A percentile compares a stretch with the other conserved stretches of the same genome.
These are phyloP conservation scores for Sebastes nivosus DNA, from an alignment of 2,797 vertebrate species.

Conservation along the genomic window DNA sequence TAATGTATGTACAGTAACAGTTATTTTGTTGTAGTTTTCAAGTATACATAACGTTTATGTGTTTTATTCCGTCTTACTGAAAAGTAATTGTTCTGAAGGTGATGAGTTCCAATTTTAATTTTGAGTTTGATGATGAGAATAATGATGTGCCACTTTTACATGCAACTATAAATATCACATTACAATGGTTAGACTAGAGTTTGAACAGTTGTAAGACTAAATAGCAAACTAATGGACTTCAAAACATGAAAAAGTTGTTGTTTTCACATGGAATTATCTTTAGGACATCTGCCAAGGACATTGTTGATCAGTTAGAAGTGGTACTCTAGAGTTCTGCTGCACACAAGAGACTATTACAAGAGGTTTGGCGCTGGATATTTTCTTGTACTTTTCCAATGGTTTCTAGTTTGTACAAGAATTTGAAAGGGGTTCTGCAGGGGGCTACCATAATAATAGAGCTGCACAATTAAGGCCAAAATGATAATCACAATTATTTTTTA, in stretches of 20 bases:
- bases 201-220: not conserved
- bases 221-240: not conserved
- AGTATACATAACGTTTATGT: not conserved
- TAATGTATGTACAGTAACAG: constrained; percentile 21
- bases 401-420: not conserved
- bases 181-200: not conserved
- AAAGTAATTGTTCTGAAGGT: not conserved
- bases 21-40: constrained; percentile 14
- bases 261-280: constrained; percentile 8
- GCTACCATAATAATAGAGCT: not conserved
- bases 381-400: not conserved
- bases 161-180: not conserved
- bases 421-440: not conserved
- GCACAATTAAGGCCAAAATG: no score
- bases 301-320: not conserved
- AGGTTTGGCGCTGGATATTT: not conserved
- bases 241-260: constrained; percentile 1
- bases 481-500: no score
- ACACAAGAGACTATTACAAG: not conserved
- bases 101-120: not conserved
- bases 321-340: not conserved
- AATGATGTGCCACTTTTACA: not conserved
- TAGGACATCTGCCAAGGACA: not conserved
- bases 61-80: not conserved
- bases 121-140: not conserved